Conservation (phyloP, 1,140 invertebrate species). For the Drosophila neocordata region DNA sequence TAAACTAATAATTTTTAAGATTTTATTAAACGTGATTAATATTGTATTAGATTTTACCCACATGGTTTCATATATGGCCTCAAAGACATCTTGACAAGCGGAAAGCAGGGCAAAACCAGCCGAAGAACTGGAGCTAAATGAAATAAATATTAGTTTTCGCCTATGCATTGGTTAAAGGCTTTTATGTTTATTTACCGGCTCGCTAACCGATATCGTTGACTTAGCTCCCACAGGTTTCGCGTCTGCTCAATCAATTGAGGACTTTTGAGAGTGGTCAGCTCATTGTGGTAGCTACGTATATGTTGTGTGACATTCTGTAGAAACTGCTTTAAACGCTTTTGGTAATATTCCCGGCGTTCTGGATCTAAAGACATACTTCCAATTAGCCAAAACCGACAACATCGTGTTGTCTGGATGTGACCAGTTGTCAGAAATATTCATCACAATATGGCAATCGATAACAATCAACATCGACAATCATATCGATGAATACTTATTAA, state of each 20-base stretch:
- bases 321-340: constrained; percentile 8
- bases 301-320: constrained; percentile 25
- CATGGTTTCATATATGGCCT: constrained; percentile 25
- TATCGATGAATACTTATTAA: neutral
- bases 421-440: neutral
- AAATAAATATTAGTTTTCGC: neutral
- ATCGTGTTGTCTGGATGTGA: constrained; percentile 1
- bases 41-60: constrained; percentile 12
- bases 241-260: constrained; percentile 19
- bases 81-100: constrained; percentile 27
- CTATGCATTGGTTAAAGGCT: no score
- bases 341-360: constrained; percentile 35
- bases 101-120: constrained; percentile 30
- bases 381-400: neutral
- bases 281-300: constrained; percentile 27
- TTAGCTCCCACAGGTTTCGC: constrained; percentile 47
- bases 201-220: constrained; percentile 39
- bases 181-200: constrained; percentile 40
- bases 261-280: neutral
- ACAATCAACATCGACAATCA: neutral
- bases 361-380: constrained; percentile 33
- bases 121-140: constrained; percentile 25
- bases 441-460: neutral
- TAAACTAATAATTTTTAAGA: constrained; percentile 3
- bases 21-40: neutral